phyloP scores from a whole-genome alignment of 2,888 invertebrate species.

The Macrophya alboannulata region DNA sequence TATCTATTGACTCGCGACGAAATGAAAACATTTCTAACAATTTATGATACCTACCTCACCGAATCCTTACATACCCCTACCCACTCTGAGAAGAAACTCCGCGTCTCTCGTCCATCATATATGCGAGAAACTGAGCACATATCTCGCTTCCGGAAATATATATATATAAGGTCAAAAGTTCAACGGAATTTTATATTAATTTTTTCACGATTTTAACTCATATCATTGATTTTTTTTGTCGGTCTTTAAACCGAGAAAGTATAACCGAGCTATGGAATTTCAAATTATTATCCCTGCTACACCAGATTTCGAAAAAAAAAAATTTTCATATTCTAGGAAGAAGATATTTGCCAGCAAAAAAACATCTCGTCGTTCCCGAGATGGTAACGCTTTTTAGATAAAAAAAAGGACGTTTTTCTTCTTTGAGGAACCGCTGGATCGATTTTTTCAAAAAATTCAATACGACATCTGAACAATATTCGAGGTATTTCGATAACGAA shows the following conservation, averaged over 20 bases:
- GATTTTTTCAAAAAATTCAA: too few species aligned
- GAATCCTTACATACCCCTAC: not conserved
- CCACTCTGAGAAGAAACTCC: not conserved
- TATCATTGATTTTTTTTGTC: not conserved
- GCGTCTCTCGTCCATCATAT: conserved; percentile 2
- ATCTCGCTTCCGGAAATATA: conserved; percentile 15
- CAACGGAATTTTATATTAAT: not conserved
- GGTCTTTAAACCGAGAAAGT: too few species aligned
- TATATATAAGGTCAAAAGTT: conserved; percentile 10
- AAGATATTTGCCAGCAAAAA: too few species aligned
- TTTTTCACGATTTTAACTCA: not conserved
- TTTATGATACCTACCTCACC: conserved; percentile 39
- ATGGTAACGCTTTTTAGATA: too few species aligned
- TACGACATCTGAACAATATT: too few species aligned
- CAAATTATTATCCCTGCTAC: not conserved
- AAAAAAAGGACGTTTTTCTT: too few species aligned
- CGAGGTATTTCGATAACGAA: too few species aligned
- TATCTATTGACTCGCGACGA: conserved; percentile 51
- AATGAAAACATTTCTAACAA: conserved; percentile 52
- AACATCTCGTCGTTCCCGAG: too few species aligned
- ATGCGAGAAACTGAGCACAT: not conserved
- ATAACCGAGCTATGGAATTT: too few species aligned
- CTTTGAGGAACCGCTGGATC: too few species aligned
- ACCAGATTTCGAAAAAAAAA: not conserved
- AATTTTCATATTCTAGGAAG: too few species aligned